Evolutionary conservation across 2,888 invertebrate genomes (phyloP).

Genomic region (Cosmia pyralina): DNA sequence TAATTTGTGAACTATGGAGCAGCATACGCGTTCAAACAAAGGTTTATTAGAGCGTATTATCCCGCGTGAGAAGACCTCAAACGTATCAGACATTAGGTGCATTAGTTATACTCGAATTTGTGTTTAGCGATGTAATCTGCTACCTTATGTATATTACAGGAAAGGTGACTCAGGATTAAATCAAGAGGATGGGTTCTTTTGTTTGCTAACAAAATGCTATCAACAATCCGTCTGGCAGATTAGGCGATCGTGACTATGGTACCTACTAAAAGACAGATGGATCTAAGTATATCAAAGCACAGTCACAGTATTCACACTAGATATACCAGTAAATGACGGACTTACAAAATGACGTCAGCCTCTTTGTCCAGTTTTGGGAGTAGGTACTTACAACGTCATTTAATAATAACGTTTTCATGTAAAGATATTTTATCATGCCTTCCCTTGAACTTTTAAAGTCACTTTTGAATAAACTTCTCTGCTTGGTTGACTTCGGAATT

Average conservation of each 20-base stretch:
- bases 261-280: background rate
- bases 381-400: background rate
- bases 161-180: background rate
- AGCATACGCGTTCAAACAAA: conserved; percentile 45
- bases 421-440: conserved; percentile 24
- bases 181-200: background rate
- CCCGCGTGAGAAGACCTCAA: conserved; percentile 33
- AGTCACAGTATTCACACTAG: background rate
- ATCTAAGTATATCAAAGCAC: background rate
- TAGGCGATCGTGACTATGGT: background rate
- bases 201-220: background rate
- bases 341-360: conserved; percentile 14
- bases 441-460: conserved; percentile 36
- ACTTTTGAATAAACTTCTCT: conserved; percentile 49
- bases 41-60: conserved; percentile 40
- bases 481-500: conserved; percentile 52
- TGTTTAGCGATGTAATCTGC: background rate
- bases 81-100: conserved; percentile 8
- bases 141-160: background rate
- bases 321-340: background rate
- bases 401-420: conserved; percentile 3
- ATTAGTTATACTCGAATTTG: conserved; percentile 12
- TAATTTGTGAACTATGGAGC: conserved; percentile 55
- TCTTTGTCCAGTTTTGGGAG: conserved; percentile 42
- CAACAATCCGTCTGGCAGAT: background rate